Percentiles rank a stretch among this genome's conserved stretches.
These are phyloP conservation scores for Megaptera novaeangliae DNA, from an alignment of 2,113 vertebrate genomes.

Conservation along the genomic window DNA sequence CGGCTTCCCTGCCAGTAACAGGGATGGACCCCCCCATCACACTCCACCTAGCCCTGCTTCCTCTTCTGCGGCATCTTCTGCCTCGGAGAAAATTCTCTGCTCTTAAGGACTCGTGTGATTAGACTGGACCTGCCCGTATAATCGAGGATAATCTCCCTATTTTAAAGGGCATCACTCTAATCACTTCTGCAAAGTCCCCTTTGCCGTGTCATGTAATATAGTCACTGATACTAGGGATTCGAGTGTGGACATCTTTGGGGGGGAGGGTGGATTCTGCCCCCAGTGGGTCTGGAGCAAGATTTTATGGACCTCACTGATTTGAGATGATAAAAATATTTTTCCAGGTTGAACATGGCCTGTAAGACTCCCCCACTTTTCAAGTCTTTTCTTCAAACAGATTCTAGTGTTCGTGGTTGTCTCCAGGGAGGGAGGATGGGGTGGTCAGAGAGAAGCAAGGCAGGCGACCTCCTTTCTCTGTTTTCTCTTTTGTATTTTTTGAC, in stretches of 20 bases:
- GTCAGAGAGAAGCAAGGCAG: not conserved
- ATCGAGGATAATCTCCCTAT: not conserved
- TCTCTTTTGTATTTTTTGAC: not conserved
- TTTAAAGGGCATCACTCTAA: not conserved
- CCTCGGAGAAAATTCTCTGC: not conserved
- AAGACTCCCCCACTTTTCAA: not conserved
- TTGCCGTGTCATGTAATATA: not conserved
- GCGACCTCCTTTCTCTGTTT: too few species aligned
- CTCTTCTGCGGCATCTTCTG: not conserved
- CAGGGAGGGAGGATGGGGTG: too few species aligned
- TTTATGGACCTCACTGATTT: not conserved
- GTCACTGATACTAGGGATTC: not conserved
- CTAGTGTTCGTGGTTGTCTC: fast-evolving
- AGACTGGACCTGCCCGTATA: fast-evolving
- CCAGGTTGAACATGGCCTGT: not conserved
- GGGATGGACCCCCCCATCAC: too few species aligned
- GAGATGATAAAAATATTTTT: not conserved
- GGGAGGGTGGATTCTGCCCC: not conserved
- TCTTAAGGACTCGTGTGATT: not conserved
- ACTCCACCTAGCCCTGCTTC: too few species aligned
- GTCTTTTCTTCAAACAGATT: not conserved
- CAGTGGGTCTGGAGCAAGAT: too few species aligned
- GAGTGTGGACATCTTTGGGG: not conserved
- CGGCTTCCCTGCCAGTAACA: not conserved
- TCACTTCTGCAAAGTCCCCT: not conserved